Percentiles rank a stretch among this genome's conserved stretches.
These are phyloP conservation scores for Umimayanthus kanabou DNA, from an alignment of 92 coral and sea anemone species.

Conservation along the genomic window DNA sequence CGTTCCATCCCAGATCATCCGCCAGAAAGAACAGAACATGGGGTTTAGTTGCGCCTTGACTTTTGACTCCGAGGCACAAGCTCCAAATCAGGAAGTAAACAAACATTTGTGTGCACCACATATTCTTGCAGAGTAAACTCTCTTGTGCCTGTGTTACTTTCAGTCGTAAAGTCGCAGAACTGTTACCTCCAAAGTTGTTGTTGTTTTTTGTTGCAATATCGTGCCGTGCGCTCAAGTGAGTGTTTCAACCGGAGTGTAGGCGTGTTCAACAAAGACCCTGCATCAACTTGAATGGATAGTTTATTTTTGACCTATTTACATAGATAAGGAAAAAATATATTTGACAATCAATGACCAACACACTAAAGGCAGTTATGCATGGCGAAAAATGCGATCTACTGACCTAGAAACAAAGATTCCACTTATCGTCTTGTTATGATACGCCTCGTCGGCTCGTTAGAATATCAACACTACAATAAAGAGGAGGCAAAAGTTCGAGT, in stretches of 20 bases:
- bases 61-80: not conserved
- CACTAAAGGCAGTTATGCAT: not conserved
- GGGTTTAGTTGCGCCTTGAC: constrained; percentile 30
- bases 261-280: not conserved
- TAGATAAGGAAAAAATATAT: not conserved
- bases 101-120: not conserved
- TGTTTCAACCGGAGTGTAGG: no score
- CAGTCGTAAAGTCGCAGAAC: not conserved
- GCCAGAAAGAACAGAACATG: constrained; percentile 48
- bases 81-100: not conserved
- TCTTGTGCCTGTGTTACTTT: not conserved
- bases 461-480: not conserved
- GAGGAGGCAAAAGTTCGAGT: not conserved
- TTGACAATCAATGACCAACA: not conserved
- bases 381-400: not conserved
- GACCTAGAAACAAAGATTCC: not conserved
- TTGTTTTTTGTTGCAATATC: no score
- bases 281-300: not conserved
- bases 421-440: no score
- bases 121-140: not conserved
- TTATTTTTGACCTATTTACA: no score
- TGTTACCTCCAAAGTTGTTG: no score
- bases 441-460: not conserved
- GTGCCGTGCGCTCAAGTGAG: no score
- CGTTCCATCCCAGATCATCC: constrained; percentile 59